These are phyloP conservation scores for Indicator indicator DNA, from an alignment of 2,113 vertebrate genomes.

Conservation along the genomic window DNA sequence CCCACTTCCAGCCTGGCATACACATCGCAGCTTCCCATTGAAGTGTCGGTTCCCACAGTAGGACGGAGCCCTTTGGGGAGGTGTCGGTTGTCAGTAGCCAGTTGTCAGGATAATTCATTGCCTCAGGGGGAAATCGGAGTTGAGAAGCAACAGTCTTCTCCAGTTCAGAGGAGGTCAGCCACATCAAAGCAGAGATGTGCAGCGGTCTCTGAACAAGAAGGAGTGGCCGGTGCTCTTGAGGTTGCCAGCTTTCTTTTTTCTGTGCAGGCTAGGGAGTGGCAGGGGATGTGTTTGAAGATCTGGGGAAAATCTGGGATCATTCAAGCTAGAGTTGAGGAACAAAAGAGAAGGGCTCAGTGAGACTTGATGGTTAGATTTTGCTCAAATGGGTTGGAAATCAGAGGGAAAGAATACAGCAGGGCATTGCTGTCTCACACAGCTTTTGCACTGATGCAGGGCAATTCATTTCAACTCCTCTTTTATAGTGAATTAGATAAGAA, in stretches of 20 bases:
- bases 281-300: conserved; percentile 18
- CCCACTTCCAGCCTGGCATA: neutral
- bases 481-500: neutral
- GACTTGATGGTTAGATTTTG: neutral
- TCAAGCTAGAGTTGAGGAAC: conserved; percentile 1
- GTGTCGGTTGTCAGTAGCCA: conserved; percentile 38
- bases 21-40: neutral
- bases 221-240: conserved; percentile 9
- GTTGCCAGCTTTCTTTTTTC: conserved; percentile 6
- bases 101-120: conserved; percentile 52
- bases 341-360: neutral
- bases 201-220: neutral
- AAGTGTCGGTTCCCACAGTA: conserved; percentile 28
- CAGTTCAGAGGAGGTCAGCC: conserved; percentile 43
- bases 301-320: conserved; percentile 19
- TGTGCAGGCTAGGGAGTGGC: neutral
- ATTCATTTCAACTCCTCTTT: neutral
- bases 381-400: neutral
- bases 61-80: neutral
- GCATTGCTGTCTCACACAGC: neutral
- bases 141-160: conserved; percentile 17
- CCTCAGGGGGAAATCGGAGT: conserved; percentile 7
- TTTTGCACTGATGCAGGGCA: neutral
- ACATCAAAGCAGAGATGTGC: conserved; percentile 51
- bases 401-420: neutral